phyloP scores from a whole-genome alignment of 2,888 invertebrate genomes.

The Dyspetes luteomarginatus region DNA sequence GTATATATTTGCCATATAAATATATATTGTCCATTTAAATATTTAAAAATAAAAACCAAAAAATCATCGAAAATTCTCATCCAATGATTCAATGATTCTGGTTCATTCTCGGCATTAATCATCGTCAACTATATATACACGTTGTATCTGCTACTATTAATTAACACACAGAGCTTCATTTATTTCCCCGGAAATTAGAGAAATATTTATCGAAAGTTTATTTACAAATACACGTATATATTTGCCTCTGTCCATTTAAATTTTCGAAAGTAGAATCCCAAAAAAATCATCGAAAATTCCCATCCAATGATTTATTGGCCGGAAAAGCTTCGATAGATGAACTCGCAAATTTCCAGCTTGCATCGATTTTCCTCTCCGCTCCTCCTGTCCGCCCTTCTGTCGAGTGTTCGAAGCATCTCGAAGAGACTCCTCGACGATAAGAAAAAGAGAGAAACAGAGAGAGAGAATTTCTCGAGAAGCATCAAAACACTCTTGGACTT shows the following conservation, averaged over 20 bases:
- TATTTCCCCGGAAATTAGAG: not conserved
- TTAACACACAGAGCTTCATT: not conserved
- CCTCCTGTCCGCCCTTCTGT: not conserved
- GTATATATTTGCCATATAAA: too few relatives aligned
- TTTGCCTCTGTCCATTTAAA: too few relatives aligned
- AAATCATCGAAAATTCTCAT: too few relatives aligned
- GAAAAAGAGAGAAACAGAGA: not conserved
- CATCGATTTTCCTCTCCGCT: not conserved
- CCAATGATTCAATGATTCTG: too few relatives aligned
- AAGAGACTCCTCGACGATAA: too few relatives aligned
- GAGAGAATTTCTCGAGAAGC: slow-evolving; percentile 31
- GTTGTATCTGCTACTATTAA: not conserved
- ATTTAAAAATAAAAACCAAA: too few relatives aligned
- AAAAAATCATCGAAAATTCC: not conserved
- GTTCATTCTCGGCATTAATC: slow-evolving; percentile 43
- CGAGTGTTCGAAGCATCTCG: not conserved
- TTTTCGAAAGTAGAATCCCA: not conserved
- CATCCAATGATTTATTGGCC: slow-evolving; percentile 28
- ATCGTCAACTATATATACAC: not conserved
- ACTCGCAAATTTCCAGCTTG: not conserved
- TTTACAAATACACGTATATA: too few relatives aligned
- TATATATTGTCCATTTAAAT: too few relatives aligned
- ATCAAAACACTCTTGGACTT: slow-evolving; percentile 18
- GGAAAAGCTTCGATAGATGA: not conserved
- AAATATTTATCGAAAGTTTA: not conserved